Conservation (phyloP, 2,797 vertebrate genomes). For the Trematomus bernacchii region DNA sequence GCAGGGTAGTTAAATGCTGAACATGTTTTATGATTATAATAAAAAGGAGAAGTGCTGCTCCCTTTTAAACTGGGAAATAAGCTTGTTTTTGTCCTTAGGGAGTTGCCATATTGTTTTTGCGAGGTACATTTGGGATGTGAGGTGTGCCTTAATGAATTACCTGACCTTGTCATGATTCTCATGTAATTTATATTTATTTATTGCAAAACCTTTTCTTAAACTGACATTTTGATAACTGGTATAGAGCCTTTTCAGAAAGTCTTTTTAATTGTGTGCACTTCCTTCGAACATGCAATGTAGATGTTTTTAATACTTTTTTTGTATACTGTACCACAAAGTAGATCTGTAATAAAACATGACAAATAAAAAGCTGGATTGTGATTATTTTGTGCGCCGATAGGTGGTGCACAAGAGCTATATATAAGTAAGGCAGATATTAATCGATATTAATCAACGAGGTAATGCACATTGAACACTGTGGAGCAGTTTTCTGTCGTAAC, state of each 20-base stretch:
- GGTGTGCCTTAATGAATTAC: slow-evolving; percentile 83
- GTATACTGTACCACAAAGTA: slow-evolving; percentile 82
- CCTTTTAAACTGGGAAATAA: slow-evolving; percentile 74
- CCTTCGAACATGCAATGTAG: slow-evolving; percentile 81
- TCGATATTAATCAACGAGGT: background rate
- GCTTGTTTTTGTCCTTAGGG: slow-evolving; percentile 76
- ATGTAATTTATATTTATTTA: slow-evolving; percentile 90
- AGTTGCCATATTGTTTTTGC: slow-evolving; percentile 78
- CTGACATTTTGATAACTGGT: slow-evolving; percentile 81
- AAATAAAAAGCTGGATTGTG: slow-evolving; percentile 6
- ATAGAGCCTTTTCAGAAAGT: slow-evolving; percentile 68
- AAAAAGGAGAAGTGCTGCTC: slow-evolving; percentile 74
- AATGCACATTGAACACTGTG: background rate
- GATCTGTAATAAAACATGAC: slow-evolving; percentile 77
- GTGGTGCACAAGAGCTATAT: slow-evolving; percentile 33
- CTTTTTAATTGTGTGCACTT: slow-evolving; percentile 84
- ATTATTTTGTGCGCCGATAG: slow-evolving; percentile 28
- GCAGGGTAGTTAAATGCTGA: slow-evolving; percentile 80
- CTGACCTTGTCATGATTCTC: slow-evolving; percentile 77
- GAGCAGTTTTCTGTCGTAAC: background rate
- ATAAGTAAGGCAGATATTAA: background rate
- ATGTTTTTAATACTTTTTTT: slow-evolving; percentile 76
- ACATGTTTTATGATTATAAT: slow-evolving; percentile 72
- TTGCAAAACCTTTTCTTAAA: slow-evolving; percentile 80
- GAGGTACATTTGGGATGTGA: slow-evolving; percentile 80